Evolutionary conservation across 2,113 vertebrate species (phyloP).

Genomic region (Suncus etruscus): DNA sequence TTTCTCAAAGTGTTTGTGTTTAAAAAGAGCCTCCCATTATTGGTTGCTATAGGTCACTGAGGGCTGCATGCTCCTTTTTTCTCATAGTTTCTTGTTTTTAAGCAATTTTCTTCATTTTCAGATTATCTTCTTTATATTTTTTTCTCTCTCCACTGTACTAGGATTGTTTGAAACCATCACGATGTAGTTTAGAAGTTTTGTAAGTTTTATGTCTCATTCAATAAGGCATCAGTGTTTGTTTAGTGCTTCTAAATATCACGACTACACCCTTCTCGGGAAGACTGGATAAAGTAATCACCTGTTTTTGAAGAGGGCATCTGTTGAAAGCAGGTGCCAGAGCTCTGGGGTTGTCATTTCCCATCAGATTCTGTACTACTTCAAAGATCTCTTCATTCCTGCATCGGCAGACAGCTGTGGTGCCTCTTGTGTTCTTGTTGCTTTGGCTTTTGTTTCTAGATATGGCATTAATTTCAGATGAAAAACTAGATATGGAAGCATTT

Average conservation of each 20-base stretch:
- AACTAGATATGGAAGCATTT: conserved; percentile 54
- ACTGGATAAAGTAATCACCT: conserved; percentile 66
- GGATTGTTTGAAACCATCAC: conserved; percentile 49
- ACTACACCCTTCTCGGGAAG: conserved; percentile 40
- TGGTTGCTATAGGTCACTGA: conserved; percentile 49
- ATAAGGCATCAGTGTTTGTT: background rate
- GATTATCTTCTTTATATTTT: background rate
- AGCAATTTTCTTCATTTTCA: conserved; percentile 24
- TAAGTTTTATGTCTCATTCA: background rate
- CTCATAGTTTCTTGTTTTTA: conserved; percentile 47
- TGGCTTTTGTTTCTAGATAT: conserved; percentile 53
- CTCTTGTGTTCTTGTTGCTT: conserved; percentile 61
- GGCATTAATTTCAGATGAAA: conserved; percentile 52
- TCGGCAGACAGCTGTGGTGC: conserved; percentile 13
- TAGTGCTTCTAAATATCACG: conserved; percentile 32
- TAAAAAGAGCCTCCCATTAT: conserved; percentile 22
- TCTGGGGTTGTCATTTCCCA: conserved; percentile 65
- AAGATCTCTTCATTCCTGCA: conserved; percentile 44
- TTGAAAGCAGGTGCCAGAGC: conserved; percentile 66
- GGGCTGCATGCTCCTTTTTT: conserved; percentile 46
- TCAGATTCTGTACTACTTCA: conserved; percentile 58
- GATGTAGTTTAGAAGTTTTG: conserved; percentile 42
- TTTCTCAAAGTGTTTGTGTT: conserved; percentile 32
- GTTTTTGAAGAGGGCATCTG: conserved; percentile 64
- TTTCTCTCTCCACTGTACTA: background rate